Evolutionary conservation across 1,140 invertebrate species (phyloP), one percentile per base, ranked within the genome.

Genomic region (Diabrotica undecimpunctata): DNA sequence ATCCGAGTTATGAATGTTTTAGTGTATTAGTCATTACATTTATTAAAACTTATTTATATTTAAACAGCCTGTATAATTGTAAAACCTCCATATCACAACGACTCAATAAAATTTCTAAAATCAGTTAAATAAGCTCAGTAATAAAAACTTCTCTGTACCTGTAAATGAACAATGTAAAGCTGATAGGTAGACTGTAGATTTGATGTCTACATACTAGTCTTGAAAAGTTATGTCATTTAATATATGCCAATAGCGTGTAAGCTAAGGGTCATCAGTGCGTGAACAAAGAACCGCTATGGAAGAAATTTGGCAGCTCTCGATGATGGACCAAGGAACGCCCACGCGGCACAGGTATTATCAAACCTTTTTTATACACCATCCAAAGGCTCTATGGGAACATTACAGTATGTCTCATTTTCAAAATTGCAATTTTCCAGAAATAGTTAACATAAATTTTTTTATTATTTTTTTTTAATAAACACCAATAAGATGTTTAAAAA

Each of bases 341-440:
- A 56, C 61, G 65, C 67, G 70, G 63, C 64, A 39, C 72, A 79
- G 77, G 78, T 79, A 79, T 79, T 79, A 79, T 78, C 75, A 69
- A 78, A 70, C 66, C 67, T 75, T 78, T 79, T 76, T 77, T 75
- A 66, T 72, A 67, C 54, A n/a, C 54, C 12, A 57, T 38, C 37
- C 62, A 58, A 57, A 35, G 12, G 13, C 25, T 14, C 36, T 53
- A 64, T 63, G 64, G 68, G 64, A 66, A 62, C 66, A 59, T 50
- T 39, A 36, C 57, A 25, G 25, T 25, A 25, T 25, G 4, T 25
- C 25, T 25, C 25, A 25, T 25, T 25, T 25, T 25, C 25, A 25
- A 25, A 25, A 2, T 25, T 25, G 25, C 25, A 25, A 25, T 25
- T 25, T 25, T 25, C 25, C 25, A 4, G 4, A 25, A 25, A 4